Percentiles rank a stretch among this genome's conserved stretches.
phyloP scores from a whole-genome alignment of 2,888 invertebrate genomes.

The Pandemis corylana region DNA sequence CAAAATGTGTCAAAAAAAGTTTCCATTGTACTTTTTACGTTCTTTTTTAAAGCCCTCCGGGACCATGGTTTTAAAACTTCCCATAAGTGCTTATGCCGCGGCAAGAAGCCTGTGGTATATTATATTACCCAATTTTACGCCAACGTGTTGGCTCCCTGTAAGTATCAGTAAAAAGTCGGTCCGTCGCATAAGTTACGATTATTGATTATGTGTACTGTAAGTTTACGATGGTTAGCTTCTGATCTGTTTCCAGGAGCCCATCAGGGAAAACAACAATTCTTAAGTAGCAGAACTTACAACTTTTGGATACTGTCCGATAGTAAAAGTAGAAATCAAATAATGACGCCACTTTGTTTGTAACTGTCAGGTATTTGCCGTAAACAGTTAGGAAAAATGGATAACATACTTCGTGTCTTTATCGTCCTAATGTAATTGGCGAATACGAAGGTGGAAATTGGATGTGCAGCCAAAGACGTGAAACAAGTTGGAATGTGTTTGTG shows the following conservation, averaged over 20 bases:
- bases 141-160: constrained; percentile 62
- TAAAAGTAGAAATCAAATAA: not conserved
- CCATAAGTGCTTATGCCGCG: constrained; percentile 24
- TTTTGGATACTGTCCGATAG: not conserved
- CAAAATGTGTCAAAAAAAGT: constrained; percentile 2
- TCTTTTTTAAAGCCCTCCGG: not conserved
- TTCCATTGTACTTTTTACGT: constrained; percentile 21
- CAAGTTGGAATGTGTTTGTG: not conserved
- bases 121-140: constrained; percentile 42
- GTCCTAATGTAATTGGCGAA: not conserved
- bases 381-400: not conserved
- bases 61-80: constrained; percentile 25
- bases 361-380: no score
- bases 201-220: constrained; percentile 81
- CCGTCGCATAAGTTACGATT: constrained; percentile 73
- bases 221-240: constrained; percentile 68
- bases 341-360: not conserved
- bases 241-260: constrained; percentile 58
- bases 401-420: not conserved
- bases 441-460: not conserved
- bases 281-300: not conserved
- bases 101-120: constrained; percentile 28
- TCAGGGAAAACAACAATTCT: not conserved
- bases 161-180: constrained; percentile 70
- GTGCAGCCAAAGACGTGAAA: not conserved